Evolutionary conservation across 2,797 vertebrate genomes (phyloP), one percentile per base, ranked within the genome.

Genomic region (Pogonophryne albipinna): DNA sequence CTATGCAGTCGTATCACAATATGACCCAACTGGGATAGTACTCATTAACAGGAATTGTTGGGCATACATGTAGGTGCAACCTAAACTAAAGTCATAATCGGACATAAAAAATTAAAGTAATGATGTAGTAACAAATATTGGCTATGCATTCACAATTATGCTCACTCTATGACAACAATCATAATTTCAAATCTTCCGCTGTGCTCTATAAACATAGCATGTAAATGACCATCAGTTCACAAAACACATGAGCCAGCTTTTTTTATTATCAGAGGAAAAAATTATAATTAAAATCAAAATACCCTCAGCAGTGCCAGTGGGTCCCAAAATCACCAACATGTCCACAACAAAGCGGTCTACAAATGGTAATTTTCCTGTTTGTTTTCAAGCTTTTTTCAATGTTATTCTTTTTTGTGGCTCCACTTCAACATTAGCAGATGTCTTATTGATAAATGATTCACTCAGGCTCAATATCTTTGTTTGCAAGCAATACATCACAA

Each of bases 371-470:
- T 64, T 42, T 66, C 8, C 34, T 65, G 3, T 64, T 8, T 56
- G 13, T 61, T 61, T 62, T 57, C 11, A 49, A 66, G 8, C 49
- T 59, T 8, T 34, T 67, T 62, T 61, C 6, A 17, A 3, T 50
- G 44, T 11, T 31, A 50, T 2, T 55, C 6, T 47, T 80, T 61
- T 51, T 17, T 62, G 49, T 56, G 5, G 66, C 61, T 65, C 23
- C 3, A 15, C 57, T 69, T 75, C 64, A 73, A 23, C 55, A 73
- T 79, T 62, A 67, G 53, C 42, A 73, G 64, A 76, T 68, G 61
- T 70, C 66, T 65, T 55, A 52, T 56, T 84, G 76, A 82, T 73
- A 60, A 82, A 86, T 80, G 58, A 61, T 53, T 68, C 38, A 66
- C 74, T 27, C 31, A 68, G 55, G 45, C 42, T 31, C 50, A 74